Evolutionary conservation across 2,888 invertebrate genomes (phyloP).

Genomic region (Latrodectus elegans): DNA sequence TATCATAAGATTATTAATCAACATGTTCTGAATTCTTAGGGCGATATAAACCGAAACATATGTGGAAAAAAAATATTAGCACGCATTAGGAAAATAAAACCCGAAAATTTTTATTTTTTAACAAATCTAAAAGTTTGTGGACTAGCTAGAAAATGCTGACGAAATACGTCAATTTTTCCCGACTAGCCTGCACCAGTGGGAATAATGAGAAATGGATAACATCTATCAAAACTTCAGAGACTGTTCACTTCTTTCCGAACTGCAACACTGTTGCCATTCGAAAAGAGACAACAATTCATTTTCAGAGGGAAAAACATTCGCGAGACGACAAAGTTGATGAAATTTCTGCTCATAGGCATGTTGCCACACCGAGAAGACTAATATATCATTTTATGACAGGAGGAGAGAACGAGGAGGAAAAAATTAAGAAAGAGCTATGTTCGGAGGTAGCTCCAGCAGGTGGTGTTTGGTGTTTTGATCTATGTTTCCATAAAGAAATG

Average conservation of each 20-base stretch:
- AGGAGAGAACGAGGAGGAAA: neutral
- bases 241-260: neutral
- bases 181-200: no score
- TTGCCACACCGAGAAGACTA: conserved; percentile 10
- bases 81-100: no score
- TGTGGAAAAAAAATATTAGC: no score
- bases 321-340: neutral
- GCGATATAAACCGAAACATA: no score
- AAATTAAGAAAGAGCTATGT: conserved; percentile 1
- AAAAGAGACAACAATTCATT: neutral
- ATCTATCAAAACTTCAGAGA: no score
- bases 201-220: no score
- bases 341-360: conserved; percentile 4
- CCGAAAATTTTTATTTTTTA: no score
- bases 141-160: no score
- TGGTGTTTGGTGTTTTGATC: conserved; percentile 21
- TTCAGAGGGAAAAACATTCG: neutral
- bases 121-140: no score
- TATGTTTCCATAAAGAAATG: conserved; percentile 17
- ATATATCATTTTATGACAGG: conserved; percentile 32
- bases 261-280: neutral
- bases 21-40: no score
- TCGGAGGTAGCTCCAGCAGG: conserved; percentile 1
- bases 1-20: no score
- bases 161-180: no score